Evolutionary conservation across 2,113 vertebrate species (phyloP).

Genomic region (Euleptes europaea): DNA sequence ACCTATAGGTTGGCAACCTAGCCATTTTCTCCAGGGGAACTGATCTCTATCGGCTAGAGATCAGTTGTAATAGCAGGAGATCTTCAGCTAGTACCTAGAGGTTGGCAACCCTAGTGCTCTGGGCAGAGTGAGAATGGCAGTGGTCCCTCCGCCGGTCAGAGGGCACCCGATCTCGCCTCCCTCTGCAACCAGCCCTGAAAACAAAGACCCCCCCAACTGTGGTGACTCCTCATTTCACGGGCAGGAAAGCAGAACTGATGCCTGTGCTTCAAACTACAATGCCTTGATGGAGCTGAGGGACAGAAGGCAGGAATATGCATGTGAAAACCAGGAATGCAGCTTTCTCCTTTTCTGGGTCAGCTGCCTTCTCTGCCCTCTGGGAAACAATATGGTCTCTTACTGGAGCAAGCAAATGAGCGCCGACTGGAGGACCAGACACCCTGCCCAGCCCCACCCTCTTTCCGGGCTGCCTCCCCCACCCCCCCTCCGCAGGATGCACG

Average conservation of each 20-base stretch:
- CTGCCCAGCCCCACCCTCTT: conserved; percentile 30
- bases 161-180: too few species aligned
- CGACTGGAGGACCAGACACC: conserved; percentile 28
- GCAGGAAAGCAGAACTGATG: not conserved
- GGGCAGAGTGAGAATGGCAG: too few species aligned
- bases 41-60: too few species aligned
- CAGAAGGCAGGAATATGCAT: conserved; percentile 6
- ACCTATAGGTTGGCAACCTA: too few species aligned
- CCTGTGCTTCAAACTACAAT: not conserved
- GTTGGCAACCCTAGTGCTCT: too few species aligned
- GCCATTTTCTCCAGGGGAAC: too few species aligned
- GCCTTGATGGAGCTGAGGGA: not conserved
- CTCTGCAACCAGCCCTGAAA: too few species aligned
- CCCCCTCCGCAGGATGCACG: not conserved
- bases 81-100: too few species aligned
- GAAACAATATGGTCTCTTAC: conserved; percentile 46
- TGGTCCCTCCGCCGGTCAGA: too few species aligned
- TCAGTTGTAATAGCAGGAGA: too few species aligned
- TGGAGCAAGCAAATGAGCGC: conserved; percentile 23
- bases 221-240: too few species aligned
- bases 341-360: conserved; percentile 60
- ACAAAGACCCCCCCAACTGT: too few species aligned
- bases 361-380: conserved; percentile 51
- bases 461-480: conserved; percentile 9
- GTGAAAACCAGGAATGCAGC: conserved; percentile 38